Evolutionary conservation across 2,888 invertebrate genomes (phyloP).

Genomic region (Tridacna gigas): DNA sequence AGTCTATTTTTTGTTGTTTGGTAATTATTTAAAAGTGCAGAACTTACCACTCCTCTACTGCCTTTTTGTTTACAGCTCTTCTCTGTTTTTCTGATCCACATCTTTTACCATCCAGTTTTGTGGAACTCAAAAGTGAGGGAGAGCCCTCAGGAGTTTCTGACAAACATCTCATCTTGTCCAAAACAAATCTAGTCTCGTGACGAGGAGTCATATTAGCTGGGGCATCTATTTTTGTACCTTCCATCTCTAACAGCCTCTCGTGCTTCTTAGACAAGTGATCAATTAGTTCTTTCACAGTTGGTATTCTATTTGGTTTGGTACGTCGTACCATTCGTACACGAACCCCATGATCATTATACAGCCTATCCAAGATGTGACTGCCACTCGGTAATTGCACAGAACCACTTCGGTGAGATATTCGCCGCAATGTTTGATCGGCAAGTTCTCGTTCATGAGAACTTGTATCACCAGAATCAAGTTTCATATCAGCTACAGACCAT

Average conservation of each 20-base stretch:
- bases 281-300: slow-evolving; percentile 74
- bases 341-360: slow-evolving; percentile 74
- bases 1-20: not conserved
- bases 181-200: not conserved
- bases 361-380: slow-evolving; percentile 67
- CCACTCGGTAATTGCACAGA: slow-evolving; percentile 63
- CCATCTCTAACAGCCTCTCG: slow-evolving; percentile 63
- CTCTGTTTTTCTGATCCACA: slow-evolving; percentile 10
- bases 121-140: not conserved
- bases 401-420: slow-evolving; percentile 52
- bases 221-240: slow-evolving; percentile 43
- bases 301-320: slow-evolving; percentile 64
- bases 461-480: slow-evolving; percentile 18
- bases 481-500: not conserved
- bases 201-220: not conserved
- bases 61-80: not conserved
- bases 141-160: slow-evolving; percentile 38
- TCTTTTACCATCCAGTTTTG: not conserved
- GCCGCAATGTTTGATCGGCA: slow-evolving; percentile 35
- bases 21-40: not conserved
- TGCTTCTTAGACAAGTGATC: slow-evolving; percentile 73
- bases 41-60: slow-evolving; percentile 17
- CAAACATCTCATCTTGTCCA: slow-evolving; percentile 25
- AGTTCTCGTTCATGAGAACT: slow-evolving; percentile 28
- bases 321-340: slow-evolving; percentile 66